These are phyloP conservation scores for Pimpla rufipes DNA, from an alignment of 2,888 invertebrate species.

Conservation along the genomic window DNA sequence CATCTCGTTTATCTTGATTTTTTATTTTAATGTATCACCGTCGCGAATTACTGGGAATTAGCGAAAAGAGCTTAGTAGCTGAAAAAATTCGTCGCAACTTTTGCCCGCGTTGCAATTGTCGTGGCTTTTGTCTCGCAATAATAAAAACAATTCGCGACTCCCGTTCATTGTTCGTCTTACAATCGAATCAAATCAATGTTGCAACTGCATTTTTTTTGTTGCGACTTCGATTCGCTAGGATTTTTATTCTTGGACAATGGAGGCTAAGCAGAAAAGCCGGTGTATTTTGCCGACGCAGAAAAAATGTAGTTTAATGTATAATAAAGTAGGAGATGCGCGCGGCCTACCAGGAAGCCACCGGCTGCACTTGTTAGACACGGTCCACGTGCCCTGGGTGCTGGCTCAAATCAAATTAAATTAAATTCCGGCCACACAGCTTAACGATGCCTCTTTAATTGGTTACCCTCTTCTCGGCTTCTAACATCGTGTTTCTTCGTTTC, in stretches of 20 bases:
- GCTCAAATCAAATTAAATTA: constrained; percentile 54
- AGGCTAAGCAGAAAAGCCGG: neutral
- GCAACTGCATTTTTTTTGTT: no score
- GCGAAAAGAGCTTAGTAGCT: neutral
- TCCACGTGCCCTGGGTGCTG: constrained; percentile 59
- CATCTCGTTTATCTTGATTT: neutral
- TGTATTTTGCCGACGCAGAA: constrained; percentile 1
- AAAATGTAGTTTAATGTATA: constrained; percentile 23
- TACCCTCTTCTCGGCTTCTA: no score
- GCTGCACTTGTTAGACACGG: constrained; percentile 66
- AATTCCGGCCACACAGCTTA: constrained; percentile 35
- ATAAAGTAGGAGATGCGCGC: constrained; percentile 40
- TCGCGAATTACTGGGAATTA: constrained; percentile 1
- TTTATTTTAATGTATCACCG: no score
- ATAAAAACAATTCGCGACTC: neutral
- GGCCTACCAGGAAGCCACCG: constrained; percentile 20
- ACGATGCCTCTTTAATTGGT: constrained; percentile 61
- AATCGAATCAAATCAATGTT: no score
- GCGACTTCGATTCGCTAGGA: neutral
- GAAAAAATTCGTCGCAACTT: neutral
- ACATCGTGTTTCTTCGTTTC: neutral
- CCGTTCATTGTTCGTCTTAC: no score
- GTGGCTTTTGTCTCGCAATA: neutral
- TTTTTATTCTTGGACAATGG: neutral
- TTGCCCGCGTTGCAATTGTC: neutral